Evolutionary conservation across 2,888 invertebrate genomes (phyloP).

Genomic region (Amblyteles armatorius): DNA sequence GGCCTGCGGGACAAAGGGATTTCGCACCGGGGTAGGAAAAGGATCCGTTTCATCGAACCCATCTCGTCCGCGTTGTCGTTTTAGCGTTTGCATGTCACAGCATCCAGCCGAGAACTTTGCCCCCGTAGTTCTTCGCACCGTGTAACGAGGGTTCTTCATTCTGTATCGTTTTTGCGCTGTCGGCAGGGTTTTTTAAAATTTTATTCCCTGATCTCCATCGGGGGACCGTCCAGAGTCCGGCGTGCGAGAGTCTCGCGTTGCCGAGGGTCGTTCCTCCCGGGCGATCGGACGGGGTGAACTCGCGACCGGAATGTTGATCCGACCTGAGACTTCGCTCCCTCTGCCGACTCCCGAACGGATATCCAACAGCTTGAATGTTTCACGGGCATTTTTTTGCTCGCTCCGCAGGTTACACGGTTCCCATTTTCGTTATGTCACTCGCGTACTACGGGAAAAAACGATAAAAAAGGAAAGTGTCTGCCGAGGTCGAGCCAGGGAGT

Average conservation of each 20-base stretch:
- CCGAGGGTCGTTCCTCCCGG: constrained; percentile 1
- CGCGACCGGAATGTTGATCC: constrained; percentile 56
- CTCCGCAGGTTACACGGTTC: constrained; percentile 13
- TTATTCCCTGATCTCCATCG: constrained; percentile 18
- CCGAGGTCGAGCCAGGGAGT: neutral
- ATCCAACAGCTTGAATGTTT: constrained; percentile 45
- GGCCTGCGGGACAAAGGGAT: constrained; percentile 46
- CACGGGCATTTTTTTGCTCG: constrained; percentile 22
- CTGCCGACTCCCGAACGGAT: constrained; percentile 26
- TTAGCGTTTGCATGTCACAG: neutral
- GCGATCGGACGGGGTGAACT: constrained; percentile 24
- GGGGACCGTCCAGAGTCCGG: constrained; percentile 26
- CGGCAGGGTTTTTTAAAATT: neutral
- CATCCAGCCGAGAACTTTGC: neutral
- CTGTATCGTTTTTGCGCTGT: constrained; percentile 12
- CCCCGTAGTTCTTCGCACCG: neutral
- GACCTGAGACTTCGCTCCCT: constrained; percentile 34
- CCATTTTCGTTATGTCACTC: constrained; percentile 37
- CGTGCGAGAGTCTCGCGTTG: constrained; percentile 5
- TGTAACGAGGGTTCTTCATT: neutral
- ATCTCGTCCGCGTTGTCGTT: constrained; percentile 8
- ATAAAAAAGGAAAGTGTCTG: constrained; percentile 53
- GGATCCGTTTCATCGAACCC: constrained; percentile 15
- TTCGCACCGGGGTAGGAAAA: neutral
- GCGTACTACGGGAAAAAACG: constrained; percentile 40